A percentile compares a stretch with the other conserved stretches of the same genome.
phyloP scores from a whole-genome alignment of 1,140 invertebrate species.

The Homarus americanus region DNA sequence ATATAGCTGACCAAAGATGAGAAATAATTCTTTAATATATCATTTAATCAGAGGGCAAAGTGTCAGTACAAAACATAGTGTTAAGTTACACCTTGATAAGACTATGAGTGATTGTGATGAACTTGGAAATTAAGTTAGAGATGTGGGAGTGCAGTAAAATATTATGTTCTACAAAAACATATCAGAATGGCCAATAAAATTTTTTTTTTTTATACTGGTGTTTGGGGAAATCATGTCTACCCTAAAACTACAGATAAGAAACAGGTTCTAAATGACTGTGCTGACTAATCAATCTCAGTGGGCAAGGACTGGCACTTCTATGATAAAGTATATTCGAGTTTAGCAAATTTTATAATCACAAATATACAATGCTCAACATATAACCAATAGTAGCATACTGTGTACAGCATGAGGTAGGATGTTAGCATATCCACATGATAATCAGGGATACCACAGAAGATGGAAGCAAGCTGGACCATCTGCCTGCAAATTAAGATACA shows the following conservation, averaged over 20 bases:
- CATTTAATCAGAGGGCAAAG: no score
- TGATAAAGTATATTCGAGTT: slow-evolving; percentile 22
- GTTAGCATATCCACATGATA: not conserved
- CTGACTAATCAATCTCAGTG: slow-evolving; percentile 26
- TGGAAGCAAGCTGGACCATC: not conserved
- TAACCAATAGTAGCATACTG: not conserved
- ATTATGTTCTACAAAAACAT: not conserved
- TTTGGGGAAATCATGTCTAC: not conserved
- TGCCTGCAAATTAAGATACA: not conserved
- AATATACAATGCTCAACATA: slow-evolving; percentile 40
- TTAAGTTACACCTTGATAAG: no score
- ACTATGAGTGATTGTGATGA: not conserved
- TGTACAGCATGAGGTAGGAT: slow-evolving; percentile 14
- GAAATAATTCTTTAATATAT: no score
- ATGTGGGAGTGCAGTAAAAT: not conserved
- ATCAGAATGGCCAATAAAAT: not conserved
- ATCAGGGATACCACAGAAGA: not conserved
- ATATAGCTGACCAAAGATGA: no score
- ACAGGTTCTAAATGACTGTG: slow-evolving; percentile 35
- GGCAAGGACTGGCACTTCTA: slow-evolving; percentile 57
- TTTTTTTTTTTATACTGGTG: not conserved
- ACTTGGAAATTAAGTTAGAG: no score
- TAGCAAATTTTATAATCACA: slow-evolving; percentile 17
- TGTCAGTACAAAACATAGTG: no score
- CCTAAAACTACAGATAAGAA: slow-evolving; percentile 15